Conservation (phyloP, 2,113 vertebrate species). For the Aphelocoma coerulescens region DNA sequence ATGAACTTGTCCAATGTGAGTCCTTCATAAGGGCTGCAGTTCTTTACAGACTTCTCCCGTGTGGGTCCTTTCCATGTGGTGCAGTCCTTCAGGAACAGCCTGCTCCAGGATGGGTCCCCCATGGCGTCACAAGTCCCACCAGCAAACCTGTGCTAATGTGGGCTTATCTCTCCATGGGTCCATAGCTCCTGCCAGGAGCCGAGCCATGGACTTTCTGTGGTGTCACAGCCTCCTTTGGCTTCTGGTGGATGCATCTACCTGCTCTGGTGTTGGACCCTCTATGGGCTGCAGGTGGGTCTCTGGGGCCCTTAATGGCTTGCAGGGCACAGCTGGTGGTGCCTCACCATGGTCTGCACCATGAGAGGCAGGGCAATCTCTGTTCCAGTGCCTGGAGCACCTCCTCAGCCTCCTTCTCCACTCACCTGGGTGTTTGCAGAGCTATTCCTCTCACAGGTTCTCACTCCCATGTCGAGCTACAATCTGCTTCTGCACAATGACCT, state of each 20-base stretch:
- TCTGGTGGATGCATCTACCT: not conserved
- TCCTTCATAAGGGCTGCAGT: not conserved
- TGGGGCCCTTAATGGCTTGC: not conserved
- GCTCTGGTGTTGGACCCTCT: accelerated
- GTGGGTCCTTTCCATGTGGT: not conserved
- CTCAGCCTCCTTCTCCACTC: not conserved
- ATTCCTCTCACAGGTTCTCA: not conserved
- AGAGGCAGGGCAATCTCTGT: not conserved
- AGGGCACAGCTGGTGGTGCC: not conserved
- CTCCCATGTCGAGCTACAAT: not conserved
- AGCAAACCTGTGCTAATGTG: not conserved
- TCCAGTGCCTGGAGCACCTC: accelerated
- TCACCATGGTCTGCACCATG: not conserved
- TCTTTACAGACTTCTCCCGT: not conserved
- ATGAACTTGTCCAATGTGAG: not conserved
- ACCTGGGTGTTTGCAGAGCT: not conserved
- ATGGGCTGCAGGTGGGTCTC: accelerated
- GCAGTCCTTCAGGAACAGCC: not conserved
- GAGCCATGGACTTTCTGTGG: not conserved
- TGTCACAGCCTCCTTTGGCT: not conserved
- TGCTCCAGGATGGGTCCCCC: not conserved
- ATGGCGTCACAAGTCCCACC: not conserved
- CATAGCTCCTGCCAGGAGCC: not conserved
- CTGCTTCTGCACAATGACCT: not conserved
- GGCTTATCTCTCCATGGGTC: not conserved